These are phyloP conservation scores for Ramphastos sulfuratus DNA, from an alignment of 2,113 vertebrate genomes.

Conservation along the genomic window DNA sequence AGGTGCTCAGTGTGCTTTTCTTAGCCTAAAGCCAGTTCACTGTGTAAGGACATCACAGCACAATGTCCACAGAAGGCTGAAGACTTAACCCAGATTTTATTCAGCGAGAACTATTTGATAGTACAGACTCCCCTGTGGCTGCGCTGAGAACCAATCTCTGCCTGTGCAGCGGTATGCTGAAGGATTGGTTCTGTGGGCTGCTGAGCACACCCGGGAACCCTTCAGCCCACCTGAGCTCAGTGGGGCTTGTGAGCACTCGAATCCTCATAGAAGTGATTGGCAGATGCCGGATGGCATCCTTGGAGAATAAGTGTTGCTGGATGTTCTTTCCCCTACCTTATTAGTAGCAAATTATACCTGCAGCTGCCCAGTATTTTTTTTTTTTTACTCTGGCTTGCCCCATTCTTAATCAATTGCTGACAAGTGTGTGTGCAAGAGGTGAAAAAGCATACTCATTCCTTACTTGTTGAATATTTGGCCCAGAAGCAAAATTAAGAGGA, in stretches of 20 bases:
- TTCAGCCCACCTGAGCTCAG: slow-evolving; percentile 48
- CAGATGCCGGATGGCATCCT: slow-evolving; percentile 29
- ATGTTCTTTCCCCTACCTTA: slow-evolving; percentile 40
- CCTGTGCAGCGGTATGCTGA: fast-evolving
- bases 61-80: not conserved
- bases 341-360: slow-evolving; percentile 50
- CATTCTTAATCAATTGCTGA: slow-evolving; percentile 30
- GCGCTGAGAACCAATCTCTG: not conserved
- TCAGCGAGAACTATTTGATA: not conserved
- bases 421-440: not conserved
- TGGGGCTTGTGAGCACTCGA: not conserved
- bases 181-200: slow-evolving; percentile 35
- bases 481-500: not conserved
- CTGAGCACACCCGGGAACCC: slow-evolving; percentile 18
- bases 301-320: slow-evolving; percentile 30
- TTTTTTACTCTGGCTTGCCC: slow-evolving; percentile 8
- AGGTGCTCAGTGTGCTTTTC: not conserved
- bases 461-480: not conserved
- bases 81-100: slow-evolving; percentile 36
- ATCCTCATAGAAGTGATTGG: slow-evolving; percentile 48
- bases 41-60: not conserved
- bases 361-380: slow-evolving; percentile 38
- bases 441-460: not conserved
- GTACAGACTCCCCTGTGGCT: not conserved
- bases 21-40: not conserved